phyloP scores from a whole-genome alignment of 2,888 invertebrate species.

The Tenthredo notha region DNA sequence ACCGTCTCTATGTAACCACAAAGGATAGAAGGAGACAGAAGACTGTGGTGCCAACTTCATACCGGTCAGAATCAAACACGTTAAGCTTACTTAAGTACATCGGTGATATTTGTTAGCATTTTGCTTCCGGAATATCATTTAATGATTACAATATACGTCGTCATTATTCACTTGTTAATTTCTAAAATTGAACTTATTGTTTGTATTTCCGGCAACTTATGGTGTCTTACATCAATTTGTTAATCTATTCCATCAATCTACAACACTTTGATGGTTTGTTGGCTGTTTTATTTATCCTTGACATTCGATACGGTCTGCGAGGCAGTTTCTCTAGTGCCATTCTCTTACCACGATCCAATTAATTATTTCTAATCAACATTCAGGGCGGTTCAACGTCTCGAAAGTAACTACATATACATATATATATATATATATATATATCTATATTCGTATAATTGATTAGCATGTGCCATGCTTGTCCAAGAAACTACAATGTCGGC shows the following conservation, averaged over 20 bases:
- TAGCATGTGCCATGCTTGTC: constrained; percentile 27
- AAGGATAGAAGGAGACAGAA: too few species aligned
- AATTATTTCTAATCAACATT: constrained; percentile 50
- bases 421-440: neutral
- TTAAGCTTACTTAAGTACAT: too few species aligned
- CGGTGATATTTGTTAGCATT: neutral
- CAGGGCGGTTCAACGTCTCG: constrained; percentile 49
- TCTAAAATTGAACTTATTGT: neutral
- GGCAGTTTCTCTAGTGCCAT: constrained; percentile 46
- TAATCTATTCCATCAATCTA: neutral
- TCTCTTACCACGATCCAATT: constrained; percentile 47
- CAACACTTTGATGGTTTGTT: neutral
- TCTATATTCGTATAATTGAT: constrained; percentile 24
- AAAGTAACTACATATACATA: constrained; percentile 13
- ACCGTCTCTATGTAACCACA: too few species aligned
- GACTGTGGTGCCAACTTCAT: too few species aligned
- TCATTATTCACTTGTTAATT: neutral
- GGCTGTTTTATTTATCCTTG: constrained; percentile 42
- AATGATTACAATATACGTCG: neutral
- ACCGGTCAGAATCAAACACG: too few species aligned
- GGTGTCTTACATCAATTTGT: neutral
- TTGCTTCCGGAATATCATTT: neutral
- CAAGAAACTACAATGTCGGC: constrained; percentile 4
- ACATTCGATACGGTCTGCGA: constrained; percentile 48
- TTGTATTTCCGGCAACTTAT: neutral